Percentiles rank a stretch among this genome's conserved stretches.
These are phyloP conservation scores for Bimastos eiseni DNA, from an alignment of 2,888 invertebrate genomes.

Conservation along the genomic window DNA sequence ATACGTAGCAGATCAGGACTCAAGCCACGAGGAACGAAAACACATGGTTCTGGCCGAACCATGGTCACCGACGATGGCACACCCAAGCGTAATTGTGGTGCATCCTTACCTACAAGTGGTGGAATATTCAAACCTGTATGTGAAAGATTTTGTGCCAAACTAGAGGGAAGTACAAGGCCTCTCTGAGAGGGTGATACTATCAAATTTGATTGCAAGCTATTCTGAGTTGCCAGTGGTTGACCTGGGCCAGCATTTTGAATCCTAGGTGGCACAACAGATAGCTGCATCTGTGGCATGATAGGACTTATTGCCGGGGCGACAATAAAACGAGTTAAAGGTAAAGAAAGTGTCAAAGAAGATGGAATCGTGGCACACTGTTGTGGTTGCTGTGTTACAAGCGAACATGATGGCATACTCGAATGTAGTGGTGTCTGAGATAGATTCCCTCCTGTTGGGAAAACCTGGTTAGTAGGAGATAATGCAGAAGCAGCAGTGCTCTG, in stretches of 20 bases:
- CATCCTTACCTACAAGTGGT: not conserved
- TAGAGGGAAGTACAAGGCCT: not conserved
- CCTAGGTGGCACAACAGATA: not conserved
- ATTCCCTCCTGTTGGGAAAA: not conserved
- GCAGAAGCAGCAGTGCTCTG: not conserved
- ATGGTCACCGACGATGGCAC: not conserved
- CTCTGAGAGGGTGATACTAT: not conserved
- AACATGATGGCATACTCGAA: not conserved
- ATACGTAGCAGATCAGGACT: not conserved
- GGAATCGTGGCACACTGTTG: conserved; percentile 1
- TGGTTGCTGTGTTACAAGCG: not conserved
- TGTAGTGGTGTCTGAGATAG: conserved; percentile 13
- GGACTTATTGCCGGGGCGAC: not conserved
- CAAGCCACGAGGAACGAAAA: not conserved
- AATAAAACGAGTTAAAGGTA: not conserved
- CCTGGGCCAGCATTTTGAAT: not conserved
- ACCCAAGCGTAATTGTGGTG: not conserved
- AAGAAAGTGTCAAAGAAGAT: not conserved
- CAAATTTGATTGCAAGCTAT: not conserved
- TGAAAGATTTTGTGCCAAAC: not conserved
- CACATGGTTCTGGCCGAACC: no score
- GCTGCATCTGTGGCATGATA: not conserved
- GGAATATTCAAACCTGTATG: not conserved
- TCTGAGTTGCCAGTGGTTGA: no score
- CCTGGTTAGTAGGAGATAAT: not conserved